These are phyloP conservation scores for Cyclophora albipunctata DNA, from an alignment of 2,888 invertebrate genomes.

Conservation along the genomic window DNA sequence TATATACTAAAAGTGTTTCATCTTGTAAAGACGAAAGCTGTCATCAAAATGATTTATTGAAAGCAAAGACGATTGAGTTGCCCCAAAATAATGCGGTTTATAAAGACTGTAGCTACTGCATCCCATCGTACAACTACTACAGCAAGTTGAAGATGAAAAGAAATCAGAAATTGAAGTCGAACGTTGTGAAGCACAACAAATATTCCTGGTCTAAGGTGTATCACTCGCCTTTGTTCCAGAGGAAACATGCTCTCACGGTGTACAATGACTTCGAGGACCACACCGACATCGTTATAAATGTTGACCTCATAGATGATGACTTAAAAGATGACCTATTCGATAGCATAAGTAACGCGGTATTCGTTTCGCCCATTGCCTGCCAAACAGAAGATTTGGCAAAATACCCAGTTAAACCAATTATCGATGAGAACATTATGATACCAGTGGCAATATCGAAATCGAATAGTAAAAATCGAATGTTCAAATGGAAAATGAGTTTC, in stretches of 20 bases:
- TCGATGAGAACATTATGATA: neutral
- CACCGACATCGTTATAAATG: constrained; percentile 12
- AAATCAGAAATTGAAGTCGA: constrained; percentile 6
- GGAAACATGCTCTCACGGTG: too few relatives aligned
- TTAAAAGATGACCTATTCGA: too few relatives aligned
- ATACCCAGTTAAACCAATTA: neutral
- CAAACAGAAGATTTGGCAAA: neutral
- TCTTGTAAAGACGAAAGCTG: neutral
- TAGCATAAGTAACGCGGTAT: too few relatives aligned
- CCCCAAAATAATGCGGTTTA: constrained; percentile 37
- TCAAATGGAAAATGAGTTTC: constrained; percentile 18
- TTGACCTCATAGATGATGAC: constrained; percentile 1
- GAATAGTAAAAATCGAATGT: constrained; percentile 7
- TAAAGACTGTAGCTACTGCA: constrained; percentile 44
- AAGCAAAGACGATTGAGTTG: too few relatives aligned
- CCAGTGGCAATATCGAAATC: neutral
- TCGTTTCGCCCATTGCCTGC: too few relatives aligned
- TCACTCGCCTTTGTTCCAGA: constrained; percentile 27
- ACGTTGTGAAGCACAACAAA: too few relatives aligned
- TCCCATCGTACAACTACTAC: constrained; percentile 2
- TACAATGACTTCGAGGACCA: constrained; percentile 2
- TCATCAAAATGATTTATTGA: too few relatives aligned
- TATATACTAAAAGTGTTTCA: constrained; percentile 6
- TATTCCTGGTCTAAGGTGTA: constrained; percentile 42
- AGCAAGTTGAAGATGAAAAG: too few relatives aligned